A percentile compares a stretch with the other conserved stretches of the same genome.
Evolutionary conservation across 1,140 invertebrate genomes (phyloP).

Genomic region (Aphelenchoides fujianensis): DNA sequence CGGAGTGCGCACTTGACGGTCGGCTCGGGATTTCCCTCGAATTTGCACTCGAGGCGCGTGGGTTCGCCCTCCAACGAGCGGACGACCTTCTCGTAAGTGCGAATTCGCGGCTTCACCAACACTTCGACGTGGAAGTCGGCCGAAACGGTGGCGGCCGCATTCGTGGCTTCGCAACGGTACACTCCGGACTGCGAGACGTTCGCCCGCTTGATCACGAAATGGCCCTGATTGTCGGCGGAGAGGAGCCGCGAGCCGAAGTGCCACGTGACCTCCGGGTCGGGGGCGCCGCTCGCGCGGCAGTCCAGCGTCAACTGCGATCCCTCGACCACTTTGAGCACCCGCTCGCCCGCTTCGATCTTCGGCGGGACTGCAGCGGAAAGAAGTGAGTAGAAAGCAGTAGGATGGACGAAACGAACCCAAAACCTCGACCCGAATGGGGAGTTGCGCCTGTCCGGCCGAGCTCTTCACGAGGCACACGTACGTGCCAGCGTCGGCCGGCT

Average conservation of each 20-base stretch:
- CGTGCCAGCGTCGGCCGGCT: constrained; percentile 15
- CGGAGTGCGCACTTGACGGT: too few species aligned
- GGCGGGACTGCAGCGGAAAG: constrained; percentile 64
- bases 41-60: constrained; percentile 54
- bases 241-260: constrained; percentile 53
- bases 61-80: constrained; percentile 52
- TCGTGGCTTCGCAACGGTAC: constrained; percentile 48
- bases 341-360: constrained; percentile 51
- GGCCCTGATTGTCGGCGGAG: not conserved
- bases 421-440: constrained; percentile 42
- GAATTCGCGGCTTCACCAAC: constrained; percentile 41
- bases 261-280: constrained; percentile 82
- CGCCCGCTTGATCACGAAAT: not conserved
- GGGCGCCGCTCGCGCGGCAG: constrained; percentile 79
- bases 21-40: constrained; percentile 56
- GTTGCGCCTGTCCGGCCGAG: constrained; percentile 32
- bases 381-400: too few species aligned
- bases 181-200: not conserved
- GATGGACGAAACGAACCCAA: too few species aligned
- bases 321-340: constrained; percentile 47
- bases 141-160: constrained; percentile 50
- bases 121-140: constrained; percentile 58
- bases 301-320: constrained; percentile 45
- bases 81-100: constrained; percentile 24
- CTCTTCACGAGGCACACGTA: constrained; percentile 48